phyloP scores from a whole-genome alignment of 2,797 vertebrate genomes.

The Threskiornis aethiopicus region DNA sequence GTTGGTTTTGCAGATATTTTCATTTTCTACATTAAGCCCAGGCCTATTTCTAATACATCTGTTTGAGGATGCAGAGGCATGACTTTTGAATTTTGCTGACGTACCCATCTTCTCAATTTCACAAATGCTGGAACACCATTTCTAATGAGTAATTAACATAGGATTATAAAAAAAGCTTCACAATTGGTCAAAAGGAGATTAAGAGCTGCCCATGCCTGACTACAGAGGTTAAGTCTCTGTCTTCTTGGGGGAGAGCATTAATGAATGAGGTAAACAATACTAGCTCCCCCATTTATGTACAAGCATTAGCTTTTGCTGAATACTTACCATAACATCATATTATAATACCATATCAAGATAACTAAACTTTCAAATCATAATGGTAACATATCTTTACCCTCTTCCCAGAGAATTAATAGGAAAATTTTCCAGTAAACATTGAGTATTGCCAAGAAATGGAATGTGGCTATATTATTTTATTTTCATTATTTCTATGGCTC shows the following conservation, averaged over 20 bases:
- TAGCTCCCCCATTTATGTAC: background rate
- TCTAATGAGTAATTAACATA: background rate
- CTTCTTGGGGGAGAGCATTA: background rate
- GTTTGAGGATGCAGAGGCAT: background rate
- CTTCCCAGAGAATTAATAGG: background rate
- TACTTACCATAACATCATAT: background rate
- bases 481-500: background rate
- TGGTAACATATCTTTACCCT: background rate
- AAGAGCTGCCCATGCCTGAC: background rate
- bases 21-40: background rate
- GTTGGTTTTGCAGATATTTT: background rate
- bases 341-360: background rate
- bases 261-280: background rate
- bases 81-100: background rate
- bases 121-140: background rate
- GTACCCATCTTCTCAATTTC: background rate
- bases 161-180: background rate
- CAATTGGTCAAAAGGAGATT: background rate
- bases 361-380: background rate
- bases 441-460: background rate
- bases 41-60: background rate
- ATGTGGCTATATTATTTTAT: background rate
- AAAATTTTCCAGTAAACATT: background rate
- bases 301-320: background rate
- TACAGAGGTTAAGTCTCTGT: background rate